Percentiles rank a stretch among this genome's conserved stretches.
Conservation (phyloP, 1,140 invertebrate species). For the Rhynchophorus ferrugineus region DNA sequence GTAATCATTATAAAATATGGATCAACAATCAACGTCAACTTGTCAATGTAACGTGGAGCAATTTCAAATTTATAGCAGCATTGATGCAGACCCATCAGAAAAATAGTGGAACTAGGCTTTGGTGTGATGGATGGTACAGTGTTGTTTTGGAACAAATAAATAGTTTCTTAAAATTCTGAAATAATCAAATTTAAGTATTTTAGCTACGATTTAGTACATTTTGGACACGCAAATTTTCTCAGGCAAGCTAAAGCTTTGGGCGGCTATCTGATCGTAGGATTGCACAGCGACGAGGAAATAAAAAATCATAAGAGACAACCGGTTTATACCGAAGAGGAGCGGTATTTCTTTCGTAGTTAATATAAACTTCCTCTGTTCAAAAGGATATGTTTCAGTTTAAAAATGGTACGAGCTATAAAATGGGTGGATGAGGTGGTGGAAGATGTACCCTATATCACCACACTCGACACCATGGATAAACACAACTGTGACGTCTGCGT, state of each 20-base stretch:
- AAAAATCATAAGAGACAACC: slow-evolving; percentile 97
- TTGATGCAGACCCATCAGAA: too few species aligned
- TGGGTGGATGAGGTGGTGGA: slow-evolving; percentile 99
- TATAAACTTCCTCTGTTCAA: background rate
- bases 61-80: too few species aligned
- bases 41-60: too few species aligned
- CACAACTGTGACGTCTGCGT: slow-evolving; percentile 98
- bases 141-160: slow-evolving; percentile 48
- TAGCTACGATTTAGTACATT: slow-evolving; percentile 94
- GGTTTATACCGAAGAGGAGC: slow-evolving; percentile 93
- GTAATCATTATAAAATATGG: too few species aligned
- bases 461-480: slow-evolving; percentile 92
- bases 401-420: slow-evolving; percentile 99
- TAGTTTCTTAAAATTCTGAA: background rate
- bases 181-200: background rate
- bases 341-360: slow-evolving; percentile 38
- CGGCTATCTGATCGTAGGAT: slow-evolving; percentile 91
- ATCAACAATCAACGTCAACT: too few species aligned
- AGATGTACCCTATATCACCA: slow-evolving; percentile 96
- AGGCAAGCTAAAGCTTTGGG: slow-evolving; percentile 95
- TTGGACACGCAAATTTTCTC: slow-evolving; percentile 93
- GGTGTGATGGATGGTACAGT: slow-evolving; percentile 78
- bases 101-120: slow-evolving; percentile 66
- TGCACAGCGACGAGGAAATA: slow-evolving; percentile 98
- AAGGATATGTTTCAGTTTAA: slow-evolving; percentile 51